Percentiles rank a stretch among this genome's conserved stretches.
These are phyloP conservation scores for Suillia variegata DNA, from an alignment of 2,888 invertebrate genomes.

Conservation along the genomic window DNA sequence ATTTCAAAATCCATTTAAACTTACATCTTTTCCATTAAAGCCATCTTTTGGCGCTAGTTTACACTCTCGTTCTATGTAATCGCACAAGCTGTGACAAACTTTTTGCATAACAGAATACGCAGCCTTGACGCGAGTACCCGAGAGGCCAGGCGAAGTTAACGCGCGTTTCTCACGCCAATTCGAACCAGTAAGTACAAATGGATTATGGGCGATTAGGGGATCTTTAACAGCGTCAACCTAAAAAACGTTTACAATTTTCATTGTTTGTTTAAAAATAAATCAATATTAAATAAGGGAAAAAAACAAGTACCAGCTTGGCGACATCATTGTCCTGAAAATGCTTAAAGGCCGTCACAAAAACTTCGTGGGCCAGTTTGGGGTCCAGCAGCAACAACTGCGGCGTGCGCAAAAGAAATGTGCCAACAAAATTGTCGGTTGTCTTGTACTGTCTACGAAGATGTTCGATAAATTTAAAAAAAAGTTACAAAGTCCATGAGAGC, in stretches of 20 bases:
- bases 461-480: not conserved
- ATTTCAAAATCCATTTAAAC: constrained; percentile 4
- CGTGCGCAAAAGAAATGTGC: constrained; percentile 54
- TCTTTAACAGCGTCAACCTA: constrained; percentile 59
- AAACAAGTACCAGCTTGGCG: constrained; percentile 35
- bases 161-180: constrained; percentile 63
- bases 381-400: constrained; percentile 60
- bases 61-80: constrained; percentile 51
- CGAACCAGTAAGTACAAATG: constrained; percentile 62
- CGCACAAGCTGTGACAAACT: constrained; percentile 59
- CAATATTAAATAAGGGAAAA: not conserved
- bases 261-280: not conserved
- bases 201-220: constrained; percentile 62
- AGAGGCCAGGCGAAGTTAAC: constrained; percentile 63
- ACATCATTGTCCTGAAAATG: constrained; percentile 57
- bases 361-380: constrained; percentile 55
- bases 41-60: constrained; percentile 39
- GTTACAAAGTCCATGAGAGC: too few species aligned
- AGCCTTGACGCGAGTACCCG: constrained; percentile 62
- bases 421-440: constrained; percentile 54
- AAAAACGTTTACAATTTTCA: not conserved
- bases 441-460: constrained; percentile 46
- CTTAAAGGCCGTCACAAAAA: constrained; percentile 62
- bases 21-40: constrained; percentile 61
- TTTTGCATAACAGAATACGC: constrained; percentile 62